phyloP scores from a whole-genome alignment of 2,888 invertebrate genomes.

The Sarcophaga rosellei region DNA sequence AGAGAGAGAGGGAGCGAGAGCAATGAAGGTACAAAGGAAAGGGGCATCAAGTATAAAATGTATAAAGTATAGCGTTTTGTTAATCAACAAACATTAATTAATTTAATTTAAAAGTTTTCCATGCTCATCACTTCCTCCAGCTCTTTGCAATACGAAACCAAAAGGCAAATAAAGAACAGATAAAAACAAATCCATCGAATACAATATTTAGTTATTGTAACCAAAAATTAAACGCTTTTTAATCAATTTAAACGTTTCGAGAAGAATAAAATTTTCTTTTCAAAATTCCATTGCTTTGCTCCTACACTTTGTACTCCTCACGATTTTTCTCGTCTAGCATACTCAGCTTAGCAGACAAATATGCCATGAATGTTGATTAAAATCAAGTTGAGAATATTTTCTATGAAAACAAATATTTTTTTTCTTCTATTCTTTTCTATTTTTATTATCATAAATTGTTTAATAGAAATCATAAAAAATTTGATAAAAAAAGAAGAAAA shows the following conservation, averaged over 20 bases:
- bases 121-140: slow-evolving; percentile 5
- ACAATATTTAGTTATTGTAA: slow-evolving; percentile 14
- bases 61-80: slow-evolving; percentile 39
- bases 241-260: slow-evolving; percentile 38
- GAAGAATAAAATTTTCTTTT: not conserved
- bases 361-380: slow-evolving; percentile 77
- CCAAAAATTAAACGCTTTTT: slow-evolving; percentile 35
- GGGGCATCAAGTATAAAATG: slow-evolving; percentile 41
- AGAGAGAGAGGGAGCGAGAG: not conserved
- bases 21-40: slow-evolving; percentile 30
- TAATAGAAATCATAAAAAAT: slow-evolving; percentile 67
- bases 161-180: not conserved
- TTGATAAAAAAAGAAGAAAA: slow-evolving; percentile 57
- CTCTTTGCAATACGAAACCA: no score
- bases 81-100: slow-evolving; percentile 67
- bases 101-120: slow-evolving; percentile 63
- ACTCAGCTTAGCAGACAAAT: slow-evolving; percentile 54
- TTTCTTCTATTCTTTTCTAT: not conserved
- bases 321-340: not conserved
- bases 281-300: not conserved
- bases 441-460: not conserved
- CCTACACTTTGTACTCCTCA: not conserved
- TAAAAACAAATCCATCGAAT: not conserved
- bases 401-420: slow-evolving; percentile 29
- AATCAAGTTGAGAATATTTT: slow-evolving; percentile 71